A percentile compares a stretch with the other conserved stretches of the same genome.
These are phyloP conservation scores for Mustela lutreola DNA, from an alignment of 2,113 vertebrate genomes.

Conservation along the genomic window DNA sequence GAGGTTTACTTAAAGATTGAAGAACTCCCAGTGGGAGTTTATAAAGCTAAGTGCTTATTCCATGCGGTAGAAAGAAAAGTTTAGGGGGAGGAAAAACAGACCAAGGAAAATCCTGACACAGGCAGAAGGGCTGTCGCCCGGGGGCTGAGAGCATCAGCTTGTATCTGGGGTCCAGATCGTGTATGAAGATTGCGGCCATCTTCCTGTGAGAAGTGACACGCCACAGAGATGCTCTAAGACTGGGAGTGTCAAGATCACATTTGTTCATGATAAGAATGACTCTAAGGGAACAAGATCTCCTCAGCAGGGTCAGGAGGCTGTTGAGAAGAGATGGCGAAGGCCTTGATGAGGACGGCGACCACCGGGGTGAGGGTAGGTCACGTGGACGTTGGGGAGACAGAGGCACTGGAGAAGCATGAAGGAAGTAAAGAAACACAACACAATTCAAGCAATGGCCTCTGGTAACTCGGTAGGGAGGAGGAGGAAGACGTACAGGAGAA, in stretches of 20 bases:
- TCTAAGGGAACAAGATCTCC: too few species aligned
- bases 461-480: neutral
- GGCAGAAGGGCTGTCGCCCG: fast-evolving
- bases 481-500: neutral
- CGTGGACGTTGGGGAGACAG: neutral
- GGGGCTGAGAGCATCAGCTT: fast-evolving
- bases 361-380: fast-evolving
- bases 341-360: too few species aligned
- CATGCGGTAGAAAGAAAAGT: neutral
- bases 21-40: neutral
- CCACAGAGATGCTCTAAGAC: too few species aligned
- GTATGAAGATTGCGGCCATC: neutral
- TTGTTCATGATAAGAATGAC: neutral
- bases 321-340: fast-evolving
- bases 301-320: too few species aligned
- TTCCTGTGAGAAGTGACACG: neutral
- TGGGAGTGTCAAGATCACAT: neutral
- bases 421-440: neutral
- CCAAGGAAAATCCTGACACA: neutral
- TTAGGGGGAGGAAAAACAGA: neutral
- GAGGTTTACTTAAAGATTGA: neutral
- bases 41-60: neutral
- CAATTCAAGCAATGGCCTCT: neutral
- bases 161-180: fast-evolving
- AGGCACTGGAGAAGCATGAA: neutral